These are phyloP conservation scores for Desmophyllum pertusum DNA, from an alignment of 92 coral and sea anemone genomes.

Conservation along the genomic window DNA sequence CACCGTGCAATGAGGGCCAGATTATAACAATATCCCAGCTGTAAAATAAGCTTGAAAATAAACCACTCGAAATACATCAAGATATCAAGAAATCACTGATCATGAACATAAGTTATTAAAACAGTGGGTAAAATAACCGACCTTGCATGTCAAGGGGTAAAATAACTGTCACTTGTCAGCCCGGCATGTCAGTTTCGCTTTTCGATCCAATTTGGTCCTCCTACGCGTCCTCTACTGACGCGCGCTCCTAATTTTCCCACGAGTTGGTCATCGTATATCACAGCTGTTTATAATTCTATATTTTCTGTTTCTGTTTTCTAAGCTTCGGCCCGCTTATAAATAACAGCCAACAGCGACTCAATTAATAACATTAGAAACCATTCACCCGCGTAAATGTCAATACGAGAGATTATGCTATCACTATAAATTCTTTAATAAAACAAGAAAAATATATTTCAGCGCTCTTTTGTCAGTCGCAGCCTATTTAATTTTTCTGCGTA, in stretches of 20 bases:
- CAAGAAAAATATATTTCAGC: not conserved
- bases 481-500: not conserved
- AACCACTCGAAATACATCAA: not conserved
- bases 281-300: not conserved
- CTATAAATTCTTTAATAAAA: not conserved
- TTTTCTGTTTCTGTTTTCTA: conserved; percentile 24
- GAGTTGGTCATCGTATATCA: not conserved
- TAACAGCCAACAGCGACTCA: conserved; percentile 30
- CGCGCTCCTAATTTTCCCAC: conserved; percentile 9
- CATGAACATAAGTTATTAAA: conserved; percentile 2
- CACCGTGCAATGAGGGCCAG: not conserved
- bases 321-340: conserved; percentile 11
- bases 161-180: conserved; percentile 1
- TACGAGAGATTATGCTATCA: too few relatives aligned
- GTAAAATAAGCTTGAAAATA: not conserved
- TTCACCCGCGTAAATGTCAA: conserved; percentile 7
- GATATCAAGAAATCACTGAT: not conserved
- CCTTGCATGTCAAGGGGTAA: conserved; percentile 16
- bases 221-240: not conserved
- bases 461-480: not conserved
- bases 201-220: not conserved
- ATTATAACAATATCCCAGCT: not conserved
- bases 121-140: not conserved
- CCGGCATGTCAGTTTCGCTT: not conserved
- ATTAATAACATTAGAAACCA: conserved; percentile 23